A percentile compares a stretch with the other conserved stretches of the same genome.
These are phyloP conservation scores for chimpanzee (Pan troglodytes) DNA, from an alignment of 2,113 vertebrate species.

Conservation along the genomic window DNA sequence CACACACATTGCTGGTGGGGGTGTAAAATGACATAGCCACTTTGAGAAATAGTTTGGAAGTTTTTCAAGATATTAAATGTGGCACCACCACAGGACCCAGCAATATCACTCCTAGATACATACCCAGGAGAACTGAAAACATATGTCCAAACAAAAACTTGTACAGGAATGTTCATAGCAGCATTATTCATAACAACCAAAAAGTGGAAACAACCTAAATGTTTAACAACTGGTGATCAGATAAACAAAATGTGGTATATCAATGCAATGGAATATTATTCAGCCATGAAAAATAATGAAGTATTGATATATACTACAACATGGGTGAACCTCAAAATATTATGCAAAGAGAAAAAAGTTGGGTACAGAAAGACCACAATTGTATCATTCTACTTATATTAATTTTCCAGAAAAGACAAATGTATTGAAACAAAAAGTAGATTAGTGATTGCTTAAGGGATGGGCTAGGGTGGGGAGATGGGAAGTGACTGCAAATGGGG, in stretches of 20 bases:
- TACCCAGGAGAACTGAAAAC: neutral
- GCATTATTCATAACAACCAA: neutral
- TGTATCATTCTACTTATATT: neutral
- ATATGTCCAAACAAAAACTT: neutral
- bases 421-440: neutral
- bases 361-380: neutral
- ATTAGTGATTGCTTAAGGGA: no score
- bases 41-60: neutral
- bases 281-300: neutral
- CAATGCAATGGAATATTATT: neutral
- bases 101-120: neutral
- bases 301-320: accelerated
- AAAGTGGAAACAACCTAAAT: neutral
- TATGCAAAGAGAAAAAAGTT: neutral
- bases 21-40: neutral
- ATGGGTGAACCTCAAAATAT: neutral
- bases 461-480: neutral
- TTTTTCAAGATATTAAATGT: neutral
- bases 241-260: neutral
- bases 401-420: neutral
- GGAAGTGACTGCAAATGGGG: no score
- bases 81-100: neutral
- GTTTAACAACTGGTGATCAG: neutral
- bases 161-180: neutral
- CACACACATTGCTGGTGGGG: neutral